A percentile compares a stretch with the other conserved stretches of the same genome.
phyloP scores from a whole-genome alignment of 2,888 invertebrate genomes.

The Aporophyla nigra region DNA sequence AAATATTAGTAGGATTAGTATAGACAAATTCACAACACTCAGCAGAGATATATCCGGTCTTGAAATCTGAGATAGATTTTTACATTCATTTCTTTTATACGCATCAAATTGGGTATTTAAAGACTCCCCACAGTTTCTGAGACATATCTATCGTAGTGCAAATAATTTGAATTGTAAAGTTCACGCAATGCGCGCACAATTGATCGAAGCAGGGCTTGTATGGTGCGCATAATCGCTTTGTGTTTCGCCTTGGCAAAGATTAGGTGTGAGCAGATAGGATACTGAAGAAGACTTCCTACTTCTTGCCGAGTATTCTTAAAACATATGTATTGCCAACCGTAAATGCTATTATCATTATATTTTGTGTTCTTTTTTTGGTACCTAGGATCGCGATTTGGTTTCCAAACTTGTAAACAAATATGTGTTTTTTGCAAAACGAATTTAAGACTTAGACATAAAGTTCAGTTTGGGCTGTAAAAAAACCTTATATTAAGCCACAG shows the following conservation, averaged over 20 bases:
- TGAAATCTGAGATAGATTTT: neutral
- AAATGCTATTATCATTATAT: neutral
- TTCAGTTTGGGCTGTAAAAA: neutral
- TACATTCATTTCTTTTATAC: neutral
- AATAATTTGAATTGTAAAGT: conserved; percentile 52
- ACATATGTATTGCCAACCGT: neutral
- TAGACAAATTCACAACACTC: neutral
- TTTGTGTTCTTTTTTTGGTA: neutral
- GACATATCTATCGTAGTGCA: conserved; percentile 53
- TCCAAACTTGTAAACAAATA: neutral
- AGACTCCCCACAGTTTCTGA: conserved; percentile 56
- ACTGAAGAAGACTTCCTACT: neutral
- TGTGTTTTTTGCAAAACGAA: neutral
- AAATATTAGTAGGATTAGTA: too few species aligned
- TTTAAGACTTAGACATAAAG: neutral
- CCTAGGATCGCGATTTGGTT: neutral
- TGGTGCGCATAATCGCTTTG: conserved; percentile 58
- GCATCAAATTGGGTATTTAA: conserved; percentile 29
- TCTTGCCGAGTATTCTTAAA: neutral
- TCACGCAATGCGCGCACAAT: conserved; percentile 75
- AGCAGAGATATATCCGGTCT: neutral
- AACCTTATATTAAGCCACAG: too few species aligned
- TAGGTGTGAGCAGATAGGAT: conserved; percentile 28
- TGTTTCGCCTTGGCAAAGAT: conserved; percentile 47
- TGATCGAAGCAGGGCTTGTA: conserved; percentile 64